phyloP scores from a whole-genome alignment of 2,113 vertebrate species.

The Elachura formosa region DNA sequence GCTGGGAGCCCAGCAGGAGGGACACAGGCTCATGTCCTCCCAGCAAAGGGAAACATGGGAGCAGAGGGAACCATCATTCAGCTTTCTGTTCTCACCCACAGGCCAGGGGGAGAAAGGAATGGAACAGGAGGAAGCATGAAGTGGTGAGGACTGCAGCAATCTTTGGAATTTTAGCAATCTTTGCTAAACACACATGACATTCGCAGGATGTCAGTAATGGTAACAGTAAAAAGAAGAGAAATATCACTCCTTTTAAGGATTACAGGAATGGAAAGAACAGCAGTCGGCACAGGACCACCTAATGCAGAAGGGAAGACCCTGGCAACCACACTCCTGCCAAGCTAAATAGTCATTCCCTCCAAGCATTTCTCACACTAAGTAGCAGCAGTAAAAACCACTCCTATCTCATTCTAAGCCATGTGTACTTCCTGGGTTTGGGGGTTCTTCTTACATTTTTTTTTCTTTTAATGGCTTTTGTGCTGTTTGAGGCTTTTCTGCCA shows the following conservation, averaged over 20 bases:
- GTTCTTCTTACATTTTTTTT: not conserved
- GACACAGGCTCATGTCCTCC: not conserved
- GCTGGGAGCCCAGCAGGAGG: not conserved
- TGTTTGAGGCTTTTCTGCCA: not conserved
- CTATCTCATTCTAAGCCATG: not conserved
- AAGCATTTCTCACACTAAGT: not conserved
- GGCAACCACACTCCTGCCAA: not conserved
- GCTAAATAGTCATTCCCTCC: not conserved
- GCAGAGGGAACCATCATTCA: not conserved
- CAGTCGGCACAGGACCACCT: not conserved
- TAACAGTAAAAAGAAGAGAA: not conserved
- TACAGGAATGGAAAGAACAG: not conserved
- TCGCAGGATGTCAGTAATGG: not conserved
- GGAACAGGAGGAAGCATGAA: not conserved
- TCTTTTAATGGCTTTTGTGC: not conserved
- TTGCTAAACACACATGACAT: not conserved
- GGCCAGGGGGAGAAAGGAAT: not conserved
- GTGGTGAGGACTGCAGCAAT: not conserved
- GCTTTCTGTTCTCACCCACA: not conserved
- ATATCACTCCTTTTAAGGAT: not conserved
- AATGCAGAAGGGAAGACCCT: not conserved
- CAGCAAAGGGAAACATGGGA: fast-evolving
- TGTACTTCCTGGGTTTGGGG: not conserved
- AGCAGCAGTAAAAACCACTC: not conserved
- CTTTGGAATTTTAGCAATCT: no score